Percentiles rank a stretch among this genome's conserved stretches.
Evolutionary conservation across 2,888 invertebrate genomes (phyloP).

Genomic region (Troides helena): DNA sequence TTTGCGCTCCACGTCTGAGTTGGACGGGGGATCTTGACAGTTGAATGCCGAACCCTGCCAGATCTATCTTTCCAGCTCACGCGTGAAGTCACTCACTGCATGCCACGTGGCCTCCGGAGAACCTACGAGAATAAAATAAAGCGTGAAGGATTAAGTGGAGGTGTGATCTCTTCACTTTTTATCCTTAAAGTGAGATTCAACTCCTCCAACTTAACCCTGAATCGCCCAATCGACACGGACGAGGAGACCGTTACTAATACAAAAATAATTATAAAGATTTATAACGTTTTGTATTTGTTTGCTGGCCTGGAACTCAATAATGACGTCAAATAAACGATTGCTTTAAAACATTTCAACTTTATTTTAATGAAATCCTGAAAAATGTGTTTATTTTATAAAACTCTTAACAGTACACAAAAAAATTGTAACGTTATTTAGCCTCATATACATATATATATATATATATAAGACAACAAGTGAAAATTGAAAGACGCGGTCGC

Average conservation of each 20-base stretch:
- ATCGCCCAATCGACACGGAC: constrained; percentile 52
- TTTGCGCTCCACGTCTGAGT: constrained; percentile 71
- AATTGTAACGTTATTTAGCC: background rate
- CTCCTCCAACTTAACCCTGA: constrained; percentile 81
- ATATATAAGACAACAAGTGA: no score
- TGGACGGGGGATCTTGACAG: constrained; percentile 81
- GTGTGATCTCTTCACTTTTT: constrained; percentile 82
- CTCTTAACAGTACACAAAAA: no score
- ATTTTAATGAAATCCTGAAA: background rate
- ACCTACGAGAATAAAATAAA: constrained; percentile 27
- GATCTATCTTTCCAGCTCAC: constrained; percentile 82
- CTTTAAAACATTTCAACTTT: background rate
- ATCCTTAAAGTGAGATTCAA: constrained; percentile 80
- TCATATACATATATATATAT: no score
- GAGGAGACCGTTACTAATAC: constrained; percentile 30
- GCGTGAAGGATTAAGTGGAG: constrained; percentile 79
- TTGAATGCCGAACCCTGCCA: constrained; percentile 71
- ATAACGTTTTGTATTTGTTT: background rate
- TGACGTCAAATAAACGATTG: background rate
- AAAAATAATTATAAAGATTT: background rate
- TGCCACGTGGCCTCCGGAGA: constrained; percentile 2
- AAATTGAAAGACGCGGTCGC: background rate
- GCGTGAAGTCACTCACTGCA: constrained; percentile 56
- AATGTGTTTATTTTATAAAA: background rate
- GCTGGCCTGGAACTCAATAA: background rate